Evolutionary conservation across 2,797 vertebrate species (phyloP), one percentile per base, ranked within the genome.

Genomic region (Siniperca undulata): DNA sequence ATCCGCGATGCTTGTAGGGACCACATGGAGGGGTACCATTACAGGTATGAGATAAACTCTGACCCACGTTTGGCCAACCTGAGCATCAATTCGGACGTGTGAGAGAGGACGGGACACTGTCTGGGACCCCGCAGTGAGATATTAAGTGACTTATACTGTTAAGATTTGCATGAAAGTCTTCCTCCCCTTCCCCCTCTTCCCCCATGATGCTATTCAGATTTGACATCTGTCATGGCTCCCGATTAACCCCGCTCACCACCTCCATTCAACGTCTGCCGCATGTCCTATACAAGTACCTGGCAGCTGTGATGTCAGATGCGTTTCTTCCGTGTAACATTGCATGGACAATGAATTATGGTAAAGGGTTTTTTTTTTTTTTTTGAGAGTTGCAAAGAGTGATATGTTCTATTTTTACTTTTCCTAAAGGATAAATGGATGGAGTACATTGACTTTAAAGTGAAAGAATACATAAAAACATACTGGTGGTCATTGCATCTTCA

Each of bases 11-110:
- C 98, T 68, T 99, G 98, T 93, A 96, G 98, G 92, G 99, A 99
- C 96, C 99, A 99, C 92, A 99, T 99, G 98, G 99, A 99, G 90
- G 98, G 98, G n/a, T 99, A 99, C 91, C 98, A 99, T 92, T 99
- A 99, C 95, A 96, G 98, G 93, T 99, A 99, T 0, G 99, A 99
- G 95, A 97, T 98, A 81, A 99, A 97, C 75, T 96, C 97, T 5
- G 98, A 99, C 92, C 97, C 98, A 13, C 96, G 97, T 72, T 90
- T 99, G 88, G 97, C 97, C 91, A 98, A 97, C 94, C 96, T 99
- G 86, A 97, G 97, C 93, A 97, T 98, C 89, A 99, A 98, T 88
- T 99, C 98, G 0, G 98, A 99, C 56, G 97, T 98, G 91, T 99
- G 95, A 97, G 94, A 1, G 14, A 70, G 80, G 0, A 65, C 7